Evolutionary conservation across 2,113 vertebrate genomes (phyloP).

Genomic region (Nibea coibor): DNA sequence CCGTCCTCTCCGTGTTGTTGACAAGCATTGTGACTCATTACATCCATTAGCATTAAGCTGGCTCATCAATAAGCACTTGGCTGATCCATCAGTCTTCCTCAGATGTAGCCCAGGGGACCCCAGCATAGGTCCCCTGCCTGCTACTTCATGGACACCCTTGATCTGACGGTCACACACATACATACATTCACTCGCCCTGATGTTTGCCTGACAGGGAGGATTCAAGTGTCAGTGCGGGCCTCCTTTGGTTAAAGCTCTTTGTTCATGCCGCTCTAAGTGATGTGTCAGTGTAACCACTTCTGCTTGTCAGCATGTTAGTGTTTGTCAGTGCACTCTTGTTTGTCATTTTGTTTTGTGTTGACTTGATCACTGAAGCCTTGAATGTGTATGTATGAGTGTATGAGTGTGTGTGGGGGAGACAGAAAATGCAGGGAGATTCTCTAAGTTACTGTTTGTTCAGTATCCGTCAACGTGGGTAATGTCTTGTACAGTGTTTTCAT

Average conservation of each 20-base stretch:
- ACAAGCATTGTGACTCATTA: conserved; percentile 81
- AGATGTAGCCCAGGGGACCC: conserved; percentile 65
- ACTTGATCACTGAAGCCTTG: conserved; percentile 43
- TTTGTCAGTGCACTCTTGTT: conserved; percentile 49
- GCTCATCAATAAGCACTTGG: conserved; percentile 82
- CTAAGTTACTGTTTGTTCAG: conserved; percentile 37
- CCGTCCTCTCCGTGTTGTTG: conserved; percentile 73
- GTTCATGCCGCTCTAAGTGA: conserved; percentile 30
- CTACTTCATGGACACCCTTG: conserved; percentile 49
- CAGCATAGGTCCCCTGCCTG: conserved; percentile 24
- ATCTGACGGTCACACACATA: conserved; percentile 49
- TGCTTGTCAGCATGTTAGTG: conserved; percentile 50
- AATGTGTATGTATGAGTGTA: conserved; percentile 17
- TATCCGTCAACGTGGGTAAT: conserved; percentile 50
- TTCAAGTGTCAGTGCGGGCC: conserved; percentile 31
- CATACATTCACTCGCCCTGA: conserved; percentile 4
- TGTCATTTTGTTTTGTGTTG: conserved; percentile 47
- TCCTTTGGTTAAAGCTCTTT: conserved; percentile 34
- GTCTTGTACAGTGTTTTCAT: conserved; percentile 46
- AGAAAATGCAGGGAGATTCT: conserved; percentile 4
- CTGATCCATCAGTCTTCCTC: conserved; percentile 75
- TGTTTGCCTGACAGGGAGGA: conserved; percentile 34
- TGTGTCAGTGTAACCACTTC: conserved; percentile 38
- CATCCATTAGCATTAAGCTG: conserved; percentile 80
- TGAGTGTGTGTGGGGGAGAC: neutral